A percentile compares a stretch with the other conserved stretches of the same genome.
Evolutionary conservation across 2,797 vertebrate species (phyloP).

Genomic region (Sebastes trivittatus): DNA sequence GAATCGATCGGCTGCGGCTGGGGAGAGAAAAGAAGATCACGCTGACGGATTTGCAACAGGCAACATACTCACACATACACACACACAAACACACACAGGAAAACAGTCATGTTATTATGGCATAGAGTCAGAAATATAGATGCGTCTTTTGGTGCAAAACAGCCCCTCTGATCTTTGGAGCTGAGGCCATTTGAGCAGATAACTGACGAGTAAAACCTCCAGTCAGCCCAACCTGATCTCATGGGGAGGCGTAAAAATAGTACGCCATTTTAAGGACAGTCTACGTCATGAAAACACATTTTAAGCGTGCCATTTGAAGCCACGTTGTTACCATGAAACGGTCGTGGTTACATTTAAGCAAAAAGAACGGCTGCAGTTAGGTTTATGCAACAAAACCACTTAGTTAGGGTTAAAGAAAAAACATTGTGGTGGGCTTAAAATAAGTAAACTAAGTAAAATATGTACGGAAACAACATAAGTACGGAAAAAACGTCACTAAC

Average conservation of each 20-base stretch:
- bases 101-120: conserved; percentile 4
- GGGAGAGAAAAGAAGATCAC: conserved; percentile 46
- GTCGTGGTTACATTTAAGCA: too few relatives aligned
- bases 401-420: too few relatives aligned
- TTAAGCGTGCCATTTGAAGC: fast-evolving
- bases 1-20: conserved; percentile 70
- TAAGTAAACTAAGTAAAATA: too few relatives aligned
- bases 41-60: conserved; percentile 42
- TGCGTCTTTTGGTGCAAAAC: not conserved
- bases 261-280: fast-evolving
- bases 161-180: not conserved
- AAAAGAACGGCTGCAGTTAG: too few relatives aligned
- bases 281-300: too few relatives aligned
- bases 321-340: too few relatives aligned
- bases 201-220: not conserved
- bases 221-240: too few relatives aligned
- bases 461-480: too few relatives aligned
- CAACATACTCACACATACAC: not conserved
- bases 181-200: not conserved
- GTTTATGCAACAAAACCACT: too few relatives aligned
- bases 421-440: too few relatives aligned
- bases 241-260: too few relatives aligned
- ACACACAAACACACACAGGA: not conserved
- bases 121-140: not conserved
- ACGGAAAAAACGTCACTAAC: too few relatives aligned